A percentile compares a stretch with the other conserved stretches of the same genome.
Conservation (phyloP, 37 sponge, comb jelly and placozoan species). For the Hexactinellida sp. region DNA sequence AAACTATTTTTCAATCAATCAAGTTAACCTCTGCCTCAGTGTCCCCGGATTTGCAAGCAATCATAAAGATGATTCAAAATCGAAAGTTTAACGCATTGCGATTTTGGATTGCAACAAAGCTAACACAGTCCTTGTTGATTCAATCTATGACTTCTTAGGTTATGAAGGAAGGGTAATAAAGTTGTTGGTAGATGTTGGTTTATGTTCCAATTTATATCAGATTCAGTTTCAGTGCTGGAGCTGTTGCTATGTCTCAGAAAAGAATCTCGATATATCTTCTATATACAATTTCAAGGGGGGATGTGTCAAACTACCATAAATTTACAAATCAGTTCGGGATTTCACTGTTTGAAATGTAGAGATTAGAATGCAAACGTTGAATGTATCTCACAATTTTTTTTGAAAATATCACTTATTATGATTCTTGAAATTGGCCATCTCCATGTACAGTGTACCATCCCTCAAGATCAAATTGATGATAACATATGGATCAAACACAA, state of each 20-base stretch:
- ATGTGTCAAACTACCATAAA: background rate
- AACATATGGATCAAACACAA: too few species aligned
- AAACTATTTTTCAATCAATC: background rate
- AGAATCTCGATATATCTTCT: background rate
- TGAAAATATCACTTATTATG: background rate
- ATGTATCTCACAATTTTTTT: background rate
- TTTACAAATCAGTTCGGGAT: background rate
- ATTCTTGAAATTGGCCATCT: background rate
- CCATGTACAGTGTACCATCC: background rate
- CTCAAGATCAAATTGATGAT: background rate
- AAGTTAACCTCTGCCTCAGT: background rate
- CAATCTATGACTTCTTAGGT: background rate
- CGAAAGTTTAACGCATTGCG: background rate
- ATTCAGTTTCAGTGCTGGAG: background rate
- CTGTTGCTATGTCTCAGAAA: background rate
- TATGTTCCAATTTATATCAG: background rate
- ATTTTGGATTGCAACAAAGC: background rate
- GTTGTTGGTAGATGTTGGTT: background rate
- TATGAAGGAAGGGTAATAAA: background rate
- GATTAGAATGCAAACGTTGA: background rate
- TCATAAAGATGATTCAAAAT: background rate
- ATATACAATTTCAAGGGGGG: background rate
- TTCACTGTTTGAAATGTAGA: background rate
- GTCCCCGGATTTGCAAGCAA: background rate
- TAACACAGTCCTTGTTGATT: background rate